phyloP scores from a whole-genome alignment of 2,797 vertebrate species.

The Acrossocheilus wenchowensis region DNA sequence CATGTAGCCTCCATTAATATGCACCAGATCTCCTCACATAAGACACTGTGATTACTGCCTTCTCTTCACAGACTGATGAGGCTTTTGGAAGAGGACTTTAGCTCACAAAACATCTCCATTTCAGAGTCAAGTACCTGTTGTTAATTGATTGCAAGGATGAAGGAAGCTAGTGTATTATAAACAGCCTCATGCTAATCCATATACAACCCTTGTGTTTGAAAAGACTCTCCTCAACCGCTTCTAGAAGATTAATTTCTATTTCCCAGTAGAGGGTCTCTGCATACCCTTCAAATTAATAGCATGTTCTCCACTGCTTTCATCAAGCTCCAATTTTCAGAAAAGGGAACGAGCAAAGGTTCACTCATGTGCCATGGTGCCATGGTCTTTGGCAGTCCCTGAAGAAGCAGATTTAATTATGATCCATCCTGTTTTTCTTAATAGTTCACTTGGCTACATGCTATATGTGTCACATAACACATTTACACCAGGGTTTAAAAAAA shows the following conservation, averaged over 20 bases:
- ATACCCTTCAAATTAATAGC: slow-evolving; percentile 63
- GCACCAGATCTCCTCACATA: not conserved
- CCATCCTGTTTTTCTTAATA: slow-evolving; percentile 13
- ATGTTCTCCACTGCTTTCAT: slow-evolving; percentile 66
- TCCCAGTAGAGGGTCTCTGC: slow-evolving; percentile 59
- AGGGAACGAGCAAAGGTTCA: slow-evolving; percentile 54
- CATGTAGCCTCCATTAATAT: not conserved
- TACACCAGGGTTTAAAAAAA: not conserved
- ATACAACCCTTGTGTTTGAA: slow-evolving; percentile 54
- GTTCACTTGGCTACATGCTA: not conserved
- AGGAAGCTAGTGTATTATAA: slow-evolving; percentile 41
- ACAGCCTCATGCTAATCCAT: slow-evolving; percentile 60
- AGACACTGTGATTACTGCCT: slow-evolving; percentile 20
- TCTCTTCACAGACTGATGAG: not conserved
- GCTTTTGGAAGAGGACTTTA: not conserved
- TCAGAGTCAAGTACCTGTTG: slow-evolving; percentile 20
- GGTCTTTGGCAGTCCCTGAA: not conserved
- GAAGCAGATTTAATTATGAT: slow-evolving; percentile 22
- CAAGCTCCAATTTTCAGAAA: slow-evolving; percentile 67
- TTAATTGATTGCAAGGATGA: slow-evolving; percentile 38
- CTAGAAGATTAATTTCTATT: slow-evolving; percentile 72
- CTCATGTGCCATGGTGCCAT: not conserved
- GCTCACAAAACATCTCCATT: not conserved
- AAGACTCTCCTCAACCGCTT: slow-evolving; percentile 62
- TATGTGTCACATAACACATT: not conserved